Evolutionary conservation across 2,888 invertebrate species (phyloP), one percentile per base, ranked within the genome.

Genomic region (Eupithecia tripunctaria): DNA sequence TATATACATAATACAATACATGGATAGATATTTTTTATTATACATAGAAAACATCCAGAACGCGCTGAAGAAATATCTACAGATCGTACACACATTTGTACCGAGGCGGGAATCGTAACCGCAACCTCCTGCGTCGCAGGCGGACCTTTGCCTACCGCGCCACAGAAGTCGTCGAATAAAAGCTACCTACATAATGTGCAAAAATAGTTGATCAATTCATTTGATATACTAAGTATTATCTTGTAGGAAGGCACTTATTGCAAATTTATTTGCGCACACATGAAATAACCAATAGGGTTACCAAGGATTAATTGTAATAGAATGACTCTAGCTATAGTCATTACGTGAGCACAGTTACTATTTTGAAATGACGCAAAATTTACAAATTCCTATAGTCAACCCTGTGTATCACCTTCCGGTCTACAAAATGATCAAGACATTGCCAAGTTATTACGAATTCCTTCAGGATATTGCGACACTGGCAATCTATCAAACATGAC

Each of bases 401-500:
- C 47, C 29, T 29, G 18, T 29, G 29, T 60, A 60, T 29, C 60
- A 18, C 60, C 29, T 29, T 60, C 60, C 60, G 59, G 7, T 63
- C 36, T 27, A 15, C 66, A 21, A 18, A n/a, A 2, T 67, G 29
- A 47, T 67, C 63, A 21, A 63, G 63, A 36, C 63, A 36, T 63
- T 36, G 36, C 36, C 2, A 29, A 63, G 36, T n/a, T 67, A 63
- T 15, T 62, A 32, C 36, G 3, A 21, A 51, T 41, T 41, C 51
- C 60, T 43, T 71, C 68, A 72, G 74, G 78, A 75, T 71, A 75
- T 79, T 77, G 72, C 73, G 60, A 74, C 74, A 71, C 64, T 32
- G 68, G 63, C 77, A 71, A 78, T 78, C 79, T 60, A 78, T 77
- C 76, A 74, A 68, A 72, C 1, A 14, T 73, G 73, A 66, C 68